Conservation (phyloP, 2,888 invertebrate genomes). For the Apamea monoglypha region DNA sequence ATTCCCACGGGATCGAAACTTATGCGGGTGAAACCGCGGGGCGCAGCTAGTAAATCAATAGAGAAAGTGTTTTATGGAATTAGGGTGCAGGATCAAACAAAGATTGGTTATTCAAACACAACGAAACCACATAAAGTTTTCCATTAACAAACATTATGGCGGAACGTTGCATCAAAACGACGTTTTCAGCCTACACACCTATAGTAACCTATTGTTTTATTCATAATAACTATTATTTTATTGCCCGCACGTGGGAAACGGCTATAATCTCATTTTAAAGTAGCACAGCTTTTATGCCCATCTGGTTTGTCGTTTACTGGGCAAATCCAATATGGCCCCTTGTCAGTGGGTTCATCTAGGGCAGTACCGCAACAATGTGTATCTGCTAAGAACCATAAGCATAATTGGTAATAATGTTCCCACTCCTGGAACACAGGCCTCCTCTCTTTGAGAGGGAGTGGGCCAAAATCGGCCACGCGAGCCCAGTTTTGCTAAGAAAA, state of each 20-base stretch:
- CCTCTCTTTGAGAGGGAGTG: too few relatives aligned
- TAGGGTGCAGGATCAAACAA: background rate
- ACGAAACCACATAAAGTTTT: slow-evolving; percentile 6
- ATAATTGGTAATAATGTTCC: too few relatives aligned
- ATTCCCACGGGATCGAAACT: too few relatives aligned
- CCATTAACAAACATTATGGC: background rate
- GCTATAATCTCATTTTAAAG: slow-evolving; percentile 9
- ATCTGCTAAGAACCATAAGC: too few relatives aligned
- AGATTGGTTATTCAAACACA: slow-evolving; percentile 1
- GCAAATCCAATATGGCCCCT: background rate
- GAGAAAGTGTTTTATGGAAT: background rate
- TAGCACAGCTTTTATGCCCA: background rate
- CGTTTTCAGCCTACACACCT: slow-evolving; percentile 36
- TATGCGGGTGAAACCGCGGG: too few relatives aligned
- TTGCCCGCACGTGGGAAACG: slow-evolving; percentile 22
- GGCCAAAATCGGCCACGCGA: too few relatives aligned
- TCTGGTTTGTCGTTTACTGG: background rate
- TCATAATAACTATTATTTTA: slow-evolving; percentile 44
- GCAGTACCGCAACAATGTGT: background rate
- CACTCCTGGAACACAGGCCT: too few relatives aligned
- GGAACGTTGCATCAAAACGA: slow-evolving; percentile 14
- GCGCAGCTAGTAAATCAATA: too few relatives aligned
- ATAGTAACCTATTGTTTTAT: slow-evolving; percentile 45
- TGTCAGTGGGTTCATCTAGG: background rate
- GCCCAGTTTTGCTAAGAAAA: too few relatives aligned